These are phyloP conservation scores for Dasysyrphus albostriatus DNA, from an alignment of 2,888 invertebrate species.

Conservation along the genomic window DNA sequence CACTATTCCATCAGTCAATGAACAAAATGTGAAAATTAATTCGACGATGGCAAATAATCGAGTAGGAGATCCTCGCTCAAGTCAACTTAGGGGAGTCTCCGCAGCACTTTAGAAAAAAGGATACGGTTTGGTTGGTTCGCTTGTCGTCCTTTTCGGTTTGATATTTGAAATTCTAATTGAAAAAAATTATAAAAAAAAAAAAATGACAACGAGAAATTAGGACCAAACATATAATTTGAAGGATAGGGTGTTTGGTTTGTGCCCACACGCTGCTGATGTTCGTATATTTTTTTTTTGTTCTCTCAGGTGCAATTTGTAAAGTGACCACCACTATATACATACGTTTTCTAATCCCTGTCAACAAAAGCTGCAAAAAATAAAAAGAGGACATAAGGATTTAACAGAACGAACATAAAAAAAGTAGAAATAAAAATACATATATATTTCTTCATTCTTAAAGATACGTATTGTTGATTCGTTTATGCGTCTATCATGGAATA, in stretches of 20 bases:
- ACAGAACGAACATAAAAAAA: constrained; percentile 23
- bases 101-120: constrained; percentile 35
- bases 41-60: constrained; percentile 51
- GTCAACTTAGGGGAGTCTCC: constrained; percentile 51
- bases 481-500: constrained; percentile 63
- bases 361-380: constrained; percentile 45
- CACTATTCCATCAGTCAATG: constrained; percentile 51
- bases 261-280: background rate
- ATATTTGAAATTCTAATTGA: constrained; percentile 74
- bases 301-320: constrained; percentile 74
- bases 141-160: constrained; percentile 2
- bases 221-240: constrained; percentile 67
- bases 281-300: background rate
- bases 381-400: constrained; percentile 64
- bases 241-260: constrained; percentile 46
- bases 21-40: constrained; percentile 66
- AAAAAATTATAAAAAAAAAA: constrained; percentile 41
- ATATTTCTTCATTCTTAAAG: constrained; percentile 38
- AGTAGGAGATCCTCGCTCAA: constrained; percentile 39
- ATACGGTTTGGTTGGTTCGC: constrained; percentile 55
- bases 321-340: constrained; percentile 69
- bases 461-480: constrained; percentile 45
- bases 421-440: background rate
- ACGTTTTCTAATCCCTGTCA: constrained; percentile 63
- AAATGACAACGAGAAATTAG: constrained; percentile 57